Evolutionary conservation across 2,888 invertebrate genomes (phyloP).

Genomic region (Biston betularia): DNA sequence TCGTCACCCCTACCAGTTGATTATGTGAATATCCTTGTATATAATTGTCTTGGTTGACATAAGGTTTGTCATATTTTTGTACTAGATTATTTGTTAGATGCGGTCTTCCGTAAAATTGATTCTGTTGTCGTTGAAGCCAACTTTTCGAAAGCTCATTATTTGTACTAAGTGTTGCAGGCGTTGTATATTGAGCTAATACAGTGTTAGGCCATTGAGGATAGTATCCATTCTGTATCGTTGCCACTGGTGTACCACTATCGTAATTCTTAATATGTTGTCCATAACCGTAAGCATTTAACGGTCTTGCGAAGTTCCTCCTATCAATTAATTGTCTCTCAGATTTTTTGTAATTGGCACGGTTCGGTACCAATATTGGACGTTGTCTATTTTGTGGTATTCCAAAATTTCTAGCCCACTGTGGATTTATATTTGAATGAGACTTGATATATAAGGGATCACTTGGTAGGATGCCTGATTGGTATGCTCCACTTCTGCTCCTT

Average conservation of each 20-base stretch:
- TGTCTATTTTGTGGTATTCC: background rate
- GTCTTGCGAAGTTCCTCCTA: background rate
- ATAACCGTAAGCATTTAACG: background rate
- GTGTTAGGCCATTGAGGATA: constrained; percentile 13
- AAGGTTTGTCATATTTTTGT: background rate
- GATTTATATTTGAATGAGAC: background rate
- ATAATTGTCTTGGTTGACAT: constrained; percentile 13
- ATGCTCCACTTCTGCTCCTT: background rate
- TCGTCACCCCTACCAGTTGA: constrained; percentile 3
- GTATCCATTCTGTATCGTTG: constrained; percentile 1
- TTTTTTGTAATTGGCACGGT: background rate
- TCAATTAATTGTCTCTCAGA: background rate
- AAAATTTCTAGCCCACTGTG: background rate
- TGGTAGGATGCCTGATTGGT: background rate
- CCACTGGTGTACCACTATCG: constrained; percentile 1
- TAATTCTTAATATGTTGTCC: background rate
- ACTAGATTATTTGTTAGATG: background rate
- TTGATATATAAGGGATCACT: background rate
- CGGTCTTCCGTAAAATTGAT: background rate
- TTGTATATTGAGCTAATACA: constrained; percentile 15
- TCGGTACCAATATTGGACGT: background rate
- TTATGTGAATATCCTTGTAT: background rate
- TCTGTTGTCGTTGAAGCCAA: constrained; percentile 5
- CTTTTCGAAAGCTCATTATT: background rate
- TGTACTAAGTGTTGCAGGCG: background rate